Conservation (phyloP, 1,140 invertebrate species). For the Bicyclus anynana region DNA sequence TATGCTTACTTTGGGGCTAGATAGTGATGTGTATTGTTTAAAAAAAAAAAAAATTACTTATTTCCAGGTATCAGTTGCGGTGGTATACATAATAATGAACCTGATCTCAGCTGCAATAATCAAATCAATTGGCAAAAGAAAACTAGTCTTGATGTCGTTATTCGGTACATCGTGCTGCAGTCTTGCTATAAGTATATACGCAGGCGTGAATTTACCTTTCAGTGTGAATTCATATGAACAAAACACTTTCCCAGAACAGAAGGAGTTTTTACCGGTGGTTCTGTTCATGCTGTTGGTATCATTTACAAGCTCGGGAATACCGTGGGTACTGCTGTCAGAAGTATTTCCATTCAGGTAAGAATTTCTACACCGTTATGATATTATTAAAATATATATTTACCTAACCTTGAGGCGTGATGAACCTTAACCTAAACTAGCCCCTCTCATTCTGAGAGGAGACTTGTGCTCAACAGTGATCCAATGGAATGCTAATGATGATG, state of each 20-base stretch:
- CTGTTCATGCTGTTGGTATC: slow-evolving; percentile 56
- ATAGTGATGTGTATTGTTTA: too few species aligned
- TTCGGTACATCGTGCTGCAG: slow-evolving; percentile 46
- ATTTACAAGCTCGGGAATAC: slow-evolving; percentile 57
- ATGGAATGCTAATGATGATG: too few species aligned
- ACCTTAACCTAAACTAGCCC: too few species aligned
- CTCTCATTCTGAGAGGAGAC: too few species aligned
- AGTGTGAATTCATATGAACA: slow-evolving; percentile 57
- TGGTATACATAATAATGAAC: slow-evolving; percentile 51
- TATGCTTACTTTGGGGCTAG: too few species aligned
- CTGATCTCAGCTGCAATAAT: slow-evolving; percentile 50
- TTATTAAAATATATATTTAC: too few species aligned
- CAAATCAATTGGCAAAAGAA: slow-evolving; percentile 56
- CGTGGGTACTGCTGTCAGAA: slow-evolving; percentile 65
- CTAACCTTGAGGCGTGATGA: too few species aligned
- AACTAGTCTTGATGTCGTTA: slow-evolving; percentile 47
- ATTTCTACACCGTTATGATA: too few species aligned
- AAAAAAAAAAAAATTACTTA: neutral
- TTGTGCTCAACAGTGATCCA: too few species aligned
- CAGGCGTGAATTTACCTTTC: slow-evolving; percentile 29
- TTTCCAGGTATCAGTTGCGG: slow-evolving; percentile 56
- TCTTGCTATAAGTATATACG: slow-evolving; percentile 50
- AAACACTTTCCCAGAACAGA: slow-evolving; percentile 47
- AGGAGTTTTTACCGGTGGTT: slow-evolving; percentile 44
- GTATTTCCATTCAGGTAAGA: slow-evolving; percentile 69